Conservation (phyloP, 2,797 vertebrate genomes). For the Mastacembelus armatus region DNA sequence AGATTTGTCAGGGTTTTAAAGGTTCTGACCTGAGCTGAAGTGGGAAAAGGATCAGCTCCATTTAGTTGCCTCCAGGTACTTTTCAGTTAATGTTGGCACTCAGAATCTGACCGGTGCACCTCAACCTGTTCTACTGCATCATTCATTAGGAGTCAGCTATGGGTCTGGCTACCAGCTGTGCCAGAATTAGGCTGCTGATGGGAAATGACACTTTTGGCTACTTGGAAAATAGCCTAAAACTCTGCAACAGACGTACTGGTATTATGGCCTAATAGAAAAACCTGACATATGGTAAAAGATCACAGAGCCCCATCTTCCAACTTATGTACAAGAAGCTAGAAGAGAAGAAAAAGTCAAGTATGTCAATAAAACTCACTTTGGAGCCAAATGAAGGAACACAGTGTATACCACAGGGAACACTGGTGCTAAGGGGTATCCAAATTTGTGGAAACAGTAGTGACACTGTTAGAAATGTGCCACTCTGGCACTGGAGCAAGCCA, state of each 20-base stretch:
- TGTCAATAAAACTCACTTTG: not conserved
- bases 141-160: constrained; percentile 23
- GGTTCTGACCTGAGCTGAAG: constrained; percentile 13
- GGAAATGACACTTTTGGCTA: constrained; percentile 8
- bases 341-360: not conserved
- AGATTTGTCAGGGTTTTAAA: constrained; percentile 3
- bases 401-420: not conserved
- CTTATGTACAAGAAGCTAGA: constrained; percentile 2
- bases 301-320: not conserved
- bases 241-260: not conserved
- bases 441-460: not conserved
- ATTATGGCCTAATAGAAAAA: not conserved
- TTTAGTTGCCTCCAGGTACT: constrained; percentile 22
- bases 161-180: constrained; percentile 5
- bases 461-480: not conserved
- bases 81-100: constrained; percentile 3
- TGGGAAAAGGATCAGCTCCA: constrained; percentile 13
- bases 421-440: not conserved
- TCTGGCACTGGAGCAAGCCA: not conserved
- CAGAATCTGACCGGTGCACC: not conserved
- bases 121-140: constrained; percentile 18
- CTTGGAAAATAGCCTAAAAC: not conserved
- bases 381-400: not conserved
- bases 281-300: not conserved
- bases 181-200: constrained; percentile 18